A percentile compares a stretch with the other conserved stretches of the same genome.
These are phyloP conservation scores for Zaprionus ghesquierei DNA, from an alignment of 1,140 invertebrate genomes.

Conservation along the genomic window DNA sequence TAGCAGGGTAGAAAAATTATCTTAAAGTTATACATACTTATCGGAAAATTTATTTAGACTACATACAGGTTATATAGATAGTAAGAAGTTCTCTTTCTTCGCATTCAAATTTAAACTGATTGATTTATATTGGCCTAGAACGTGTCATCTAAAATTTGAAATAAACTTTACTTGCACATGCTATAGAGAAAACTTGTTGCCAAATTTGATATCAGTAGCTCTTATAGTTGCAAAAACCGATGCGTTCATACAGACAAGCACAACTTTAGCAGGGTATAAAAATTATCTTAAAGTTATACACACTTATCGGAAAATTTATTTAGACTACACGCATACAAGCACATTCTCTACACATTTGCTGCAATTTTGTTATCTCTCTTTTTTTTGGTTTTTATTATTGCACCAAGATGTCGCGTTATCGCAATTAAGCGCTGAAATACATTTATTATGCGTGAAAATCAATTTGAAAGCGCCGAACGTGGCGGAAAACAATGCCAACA, in stretches of 20 bases:
- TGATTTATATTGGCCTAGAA: too few species aligned
- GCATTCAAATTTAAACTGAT: too few species aligned
- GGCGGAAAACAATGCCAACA: conserved; percentile 37
- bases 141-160: background rate
- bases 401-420: conserved; percentile 57
- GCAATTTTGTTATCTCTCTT: background rate
- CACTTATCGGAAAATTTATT: background rate
- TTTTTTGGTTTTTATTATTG: conserved; percentile 57
- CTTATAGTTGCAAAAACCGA: too few species aligned
- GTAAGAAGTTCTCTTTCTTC: too few species aligned
- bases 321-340: background rate
- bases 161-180: too few species aligned
- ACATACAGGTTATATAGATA: background rate
- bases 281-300: background rate
- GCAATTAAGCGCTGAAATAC: conserved; percentile 59
- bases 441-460: conserved; percentile 60
- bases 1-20: background rate
- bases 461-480: conserved; percentile 29
- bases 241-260: background rate
- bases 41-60: background rate
- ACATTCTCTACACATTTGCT: background rate
- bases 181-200: too few species aligned
- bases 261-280: background rate
- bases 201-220: too few species aligned
- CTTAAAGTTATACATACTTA: background rate